phyloP scores from a whole-genome alignment of 2,888 invertebrate genomes.

The Apamea monoglypha region DNA sequence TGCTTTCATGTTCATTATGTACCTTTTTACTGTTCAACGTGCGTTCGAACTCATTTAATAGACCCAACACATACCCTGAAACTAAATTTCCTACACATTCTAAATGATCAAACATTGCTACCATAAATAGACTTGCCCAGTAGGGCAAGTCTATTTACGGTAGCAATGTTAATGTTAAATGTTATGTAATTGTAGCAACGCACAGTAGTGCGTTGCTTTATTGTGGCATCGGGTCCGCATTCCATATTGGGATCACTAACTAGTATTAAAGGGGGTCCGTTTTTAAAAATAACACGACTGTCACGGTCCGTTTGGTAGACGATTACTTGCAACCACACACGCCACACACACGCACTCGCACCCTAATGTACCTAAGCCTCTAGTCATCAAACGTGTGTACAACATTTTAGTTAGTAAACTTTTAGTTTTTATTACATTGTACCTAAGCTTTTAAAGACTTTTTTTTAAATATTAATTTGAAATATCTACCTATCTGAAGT shows the following conservation, averaged over 20 bases:
- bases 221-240: neutral
- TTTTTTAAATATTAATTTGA: too few species aligned
- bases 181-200: too few species aligned
- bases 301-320: neutral
- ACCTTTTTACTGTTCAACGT: neutral
- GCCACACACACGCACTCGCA: too few species aligned
- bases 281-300: neutral
- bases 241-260: neutral
- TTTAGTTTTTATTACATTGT: too few species aligned
- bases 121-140: neutral
- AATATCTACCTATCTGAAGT: too few species aligned
- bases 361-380: too few species aligned
- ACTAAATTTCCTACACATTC: neutral
- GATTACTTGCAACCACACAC: too few species aligned
- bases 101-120: neutral
- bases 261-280: neutral
- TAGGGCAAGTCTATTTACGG: too few species aligned
- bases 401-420: too few species aligned
- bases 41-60: neutral
- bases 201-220: neutral
- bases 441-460: too few species aligned
- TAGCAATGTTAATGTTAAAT: too few species aligned
- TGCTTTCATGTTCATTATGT: neutral
- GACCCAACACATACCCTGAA: neutral
- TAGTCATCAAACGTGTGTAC: too few species aligned